phyloP scores from a whole-genome alignment of 30 jellyfish, hydroid and myxozoan genomes.

The Cassiopea andromeda region DNA sequence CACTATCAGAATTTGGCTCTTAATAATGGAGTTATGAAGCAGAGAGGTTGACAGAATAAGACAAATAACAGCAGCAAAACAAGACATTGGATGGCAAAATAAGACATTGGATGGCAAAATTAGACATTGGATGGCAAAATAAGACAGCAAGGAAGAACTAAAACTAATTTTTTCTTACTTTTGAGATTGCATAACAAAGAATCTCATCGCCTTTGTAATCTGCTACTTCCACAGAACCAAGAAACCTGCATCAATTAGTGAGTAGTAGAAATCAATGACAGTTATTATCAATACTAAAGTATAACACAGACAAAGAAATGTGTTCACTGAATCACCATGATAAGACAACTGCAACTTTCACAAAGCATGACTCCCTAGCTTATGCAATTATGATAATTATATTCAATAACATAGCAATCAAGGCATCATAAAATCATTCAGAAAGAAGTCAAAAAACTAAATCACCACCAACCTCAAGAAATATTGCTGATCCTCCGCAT shows the following conservation, averaged over 20 bases:
- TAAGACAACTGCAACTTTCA: too few relatives aligned
- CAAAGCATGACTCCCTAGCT: too few relatives aligned
- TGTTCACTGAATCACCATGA: too few relatives aligned
- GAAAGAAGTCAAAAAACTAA: not conserved
- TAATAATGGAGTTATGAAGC: too few relatives aligned
- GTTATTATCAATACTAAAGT: not conserved
- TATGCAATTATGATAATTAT: too few relatives aligned
- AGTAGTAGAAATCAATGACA: not conserved
- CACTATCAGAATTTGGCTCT: too few relatives aligned
- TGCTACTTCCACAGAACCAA: constrained; percentile 95
- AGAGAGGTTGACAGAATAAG: too few relatives aligned
- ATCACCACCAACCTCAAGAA: constrained; percentile 20
- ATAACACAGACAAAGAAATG: not conserved
- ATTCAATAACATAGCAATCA: not conserved
- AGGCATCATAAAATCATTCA: not conserved
- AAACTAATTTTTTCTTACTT: constrained; percentile 51
- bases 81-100: too few relatives aligned
- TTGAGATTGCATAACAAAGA: constrained; percentile 86
- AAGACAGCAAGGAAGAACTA: not conserved
- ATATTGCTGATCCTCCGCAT: constrained; percentile 61
- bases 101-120: too few relatives aligned
- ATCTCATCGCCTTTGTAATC: constrained; percentile 93
- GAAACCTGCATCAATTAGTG: constrained; percentile 59
- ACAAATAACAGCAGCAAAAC: too few relatives aligned
- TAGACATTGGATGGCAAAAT: too few relatives aligned